Evolutionary conservation across 2,888 invertebrate species (phyloP).

Genomic region (Cephus nigrinus): DNA sequence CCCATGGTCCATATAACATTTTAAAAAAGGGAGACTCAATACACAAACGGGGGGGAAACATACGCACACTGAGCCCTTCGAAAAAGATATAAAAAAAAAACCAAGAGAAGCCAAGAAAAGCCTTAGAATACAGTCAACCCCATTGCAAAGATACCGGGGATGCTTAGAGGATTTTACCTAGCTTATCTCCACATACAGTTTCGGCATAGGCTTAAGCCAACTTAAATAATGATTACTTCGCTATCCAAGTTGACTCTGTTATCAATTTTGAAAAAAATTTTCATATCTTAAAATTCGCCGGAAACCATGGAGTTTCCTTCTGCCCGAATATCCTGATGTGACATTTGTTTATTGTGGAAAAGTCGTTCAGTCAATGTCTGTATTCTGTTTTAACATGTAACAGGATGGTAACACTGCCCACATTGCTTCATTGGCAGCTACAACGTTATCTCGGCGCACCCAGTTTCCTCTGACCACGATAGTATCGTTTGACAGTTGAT

Average conservation of each 20-base stretch:
- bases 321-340: background rate
- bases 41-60: background rate
- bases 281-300: background rate
- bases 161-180: background rate
- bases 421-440: background rate
- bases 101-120: background rate
- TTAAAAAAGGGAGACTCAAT: background rate
- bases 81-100: background rate
- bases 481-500: slow-evolving; percentile 34
- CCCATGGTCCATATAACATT: background rate
- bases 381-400: background rate
- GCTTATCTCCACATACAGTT: background rate
- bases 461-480: slow-evolving; percentile 42
- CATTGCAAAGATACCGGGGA: background rate
- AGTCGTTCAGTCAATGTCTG: background rate
- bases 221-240: background rate
- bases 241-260: background rate
- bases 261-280: too few species aligned
- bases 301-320: background rate
- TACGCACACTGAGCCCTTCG: background rate
- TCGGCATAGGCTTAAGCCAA: background rate
- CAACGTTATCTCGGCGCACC: slow-evolving; percentile 42
- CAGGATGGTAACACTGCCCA: background rate
- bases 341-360: background rate
- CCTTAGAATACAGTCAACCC: background rate